phyloP scores from a whole-genome alignment of 2,888 invertebrate genomes.

The Lochmaea crataegi region DNA sequence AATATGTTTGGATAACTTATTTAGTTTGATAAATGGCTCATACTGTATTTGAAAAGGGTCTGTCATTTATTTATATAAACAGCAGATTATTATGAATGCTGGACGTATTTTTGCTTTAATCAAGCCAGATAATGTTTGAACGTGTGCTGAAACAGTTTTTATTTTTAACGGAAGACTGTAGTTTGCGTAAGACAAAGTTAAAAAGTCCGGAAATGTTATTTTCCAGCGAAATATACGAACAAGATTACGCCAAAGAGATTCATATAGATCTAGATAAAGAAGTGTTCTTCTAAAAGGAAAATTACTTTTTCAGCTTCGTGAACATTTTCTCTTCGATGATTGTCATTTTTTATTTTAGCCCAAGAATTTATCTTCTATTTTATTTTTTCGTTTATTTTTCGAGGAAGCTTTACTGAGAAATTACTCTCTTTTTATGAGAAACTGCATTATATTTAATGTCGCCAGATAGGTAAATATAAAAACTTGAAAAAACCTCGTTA shows the following conservation, averaged over 20 bases:
- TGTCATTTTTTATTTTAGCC: slow-evolving; percentile 21
- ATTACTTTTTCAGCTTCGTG: slow-evolving; percentile 26
- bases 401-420: neutral
- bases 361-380: slow-evolving; percentile 9
- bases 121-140: neutral
- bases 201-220: slow-evolving; percentile 21
- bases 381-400: neutral
- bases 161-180: neutral
- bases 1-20: too few relatives aligned
- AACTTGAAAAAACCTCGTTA: neutral
- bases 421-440: neutral
- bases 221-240: slow-evolving; percentile 14
- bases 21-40: too few relatives aligned
- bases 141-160: neutral
- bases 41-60: too few relatives aligned
- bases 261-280: slow-evolving; percentile 20
- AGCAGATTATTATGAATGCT: too few relatives aligned
- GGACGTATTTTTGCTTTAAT: neutral
- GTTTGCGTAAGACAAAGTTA: slow-evolving; percentile 1
- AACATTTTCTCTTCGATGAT: slow-evolving; percentile 18
- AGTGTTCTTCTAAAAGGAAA: slow-evolving; percentile 17
- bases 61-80: too few relatives aligned
- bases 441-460: neutral
- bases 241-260: slow-evolving; percentile 20
- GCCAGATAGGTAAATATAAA: neutral